A percentile compares a stretch with the other conserved stretches of the same genome.
Evolutionary conservation across 2,797 vertebrate species (phyloP).

Genomic region (Scomberomorus guttatus): DNA sequence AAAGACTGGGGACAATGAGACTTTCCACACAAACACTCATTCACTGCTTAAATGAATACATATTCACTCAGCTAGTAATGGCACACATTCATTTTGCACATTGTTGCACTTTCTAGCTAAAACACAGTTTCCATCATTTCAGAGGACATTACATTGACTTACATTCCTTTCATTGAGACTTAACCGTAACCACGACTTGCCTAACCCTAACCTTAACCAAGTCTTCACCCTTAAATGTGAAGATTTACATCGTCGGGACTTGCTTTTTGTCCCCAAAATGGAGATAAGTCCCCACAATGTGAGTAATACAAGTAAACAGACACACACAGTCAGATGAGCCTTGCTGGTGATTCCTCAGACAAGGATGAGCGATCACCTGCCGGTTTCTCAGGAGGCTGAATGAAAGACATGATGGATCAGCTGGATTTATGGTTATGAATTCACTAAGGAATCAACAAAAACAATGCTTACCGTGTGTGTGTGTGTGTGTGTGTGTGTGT

Average conservation of each 20-base stretch:
- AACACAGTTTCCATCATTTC: background rate
- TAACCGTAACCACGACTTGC: no score
- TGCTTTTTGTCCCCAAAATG: no score
- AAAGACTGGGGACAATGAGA: constrained; percentile 47
- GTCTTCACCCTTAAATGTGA: no score
- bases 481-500: background rate
- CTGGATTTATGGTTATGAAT: constrained; percentile 24
- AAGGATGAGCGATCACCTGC: constrained; percentile 19
- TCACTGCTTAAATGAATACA: constrained; percentile 1
- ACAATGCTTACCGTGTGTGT: background rate
- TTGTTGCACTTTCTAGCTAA: background rate
- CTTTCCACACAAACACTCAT: constrained; percentile 17
- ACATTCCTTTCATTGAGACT: no score
- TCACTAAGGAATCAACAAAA: constrained; percentile 28
- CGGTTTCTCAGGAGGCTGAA: constrained; percentile 41
- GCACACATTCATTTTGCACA: constrained; percentile 5
- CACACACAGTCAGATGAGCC: background rate
- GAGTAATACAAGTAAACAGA: background rate
- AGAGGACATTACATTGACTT: no score
- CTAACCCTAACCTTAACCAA: no score
- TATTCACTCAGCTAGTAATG: constrained; percentile 1
- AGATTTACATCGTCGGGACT: no score
- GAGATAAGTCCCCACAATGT: no score
- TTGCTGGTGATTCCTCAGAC: background rate
- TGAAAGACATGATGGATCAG: constrained; percentile 46